A percentile compares a stretch with the other conserved stretches of the same genome.
These are phyloP conservation scores for Lutjanus argentimaculatus DNA, from an alignment of 2,797 vertebrate genomes.

Conservation along the genomic window DNA sequence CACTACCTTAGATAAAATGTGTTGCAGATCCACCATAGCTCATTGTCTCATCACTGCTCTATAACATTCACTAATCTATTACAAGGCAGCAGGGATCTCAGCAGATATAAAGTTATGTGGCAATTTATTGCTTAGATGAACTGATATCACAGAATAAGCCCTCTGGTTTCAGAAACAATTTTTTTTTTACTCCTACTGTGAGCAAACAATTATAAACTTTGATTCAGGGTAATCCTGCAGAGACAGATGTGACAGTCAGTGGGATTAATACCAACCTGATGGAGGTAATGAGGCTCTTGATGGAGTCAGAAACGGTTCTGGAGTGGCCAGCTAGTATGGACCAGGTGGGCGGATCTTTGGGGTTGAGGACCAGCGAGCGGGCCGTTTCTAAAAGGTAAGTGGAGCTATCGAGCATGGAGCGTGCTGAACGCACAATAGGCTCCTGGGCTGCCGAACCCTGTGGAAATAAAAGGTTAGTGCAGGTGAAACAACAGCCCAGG, in stretches of 20 bases:
- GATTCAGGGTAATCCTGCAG: conserved; percentile 46
- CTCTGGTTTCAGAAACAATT: conserved; percentile 22
- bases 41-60: conserved; percentile 44
- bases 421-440: conserved; percentile 94
- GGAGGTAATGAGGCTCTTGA: conserved; percentile 98
- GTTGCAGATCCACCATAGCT: conserved; percentile 27
- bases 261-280: conserved; percentile 90
- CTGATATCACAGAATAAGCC: conserved; percentile 34
- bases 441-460: conserved; percentile 96
- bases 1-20: conserved; percentile 25
- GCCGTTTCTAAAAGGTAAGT: conserved; percentile 94
- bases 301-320: conserved; percentile 97
- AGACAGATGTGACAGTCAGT: conserved; percentile 19
- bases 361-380: conserved; percentile 95
- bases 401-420: conserved; percentile 97
- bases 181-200: conserved; percentile 25
- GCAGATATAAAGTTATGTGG: conserved; percentile 46
- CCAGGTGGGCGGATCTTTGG: conserved; percentile 98
- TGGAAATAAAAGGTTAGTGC: conserved; percentile 40
- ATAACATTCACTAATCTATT: conserved; percentile 36
- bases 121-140: conserved; percentile 59
- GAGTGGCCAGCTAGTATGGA: conserved; percentile 97
- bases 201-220: conserved; percentile 17
- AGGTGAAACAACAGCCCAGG: conserved; percentile 59
- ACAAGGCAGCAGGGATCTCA: conserved; percentile 47